A percentile compares a stretch with the other conserved stretches of the same genome.
phyloP scores from a whole-genome alignment of 2,797 vertebrate genomes.

The Propithecus deckenii region DNA sequence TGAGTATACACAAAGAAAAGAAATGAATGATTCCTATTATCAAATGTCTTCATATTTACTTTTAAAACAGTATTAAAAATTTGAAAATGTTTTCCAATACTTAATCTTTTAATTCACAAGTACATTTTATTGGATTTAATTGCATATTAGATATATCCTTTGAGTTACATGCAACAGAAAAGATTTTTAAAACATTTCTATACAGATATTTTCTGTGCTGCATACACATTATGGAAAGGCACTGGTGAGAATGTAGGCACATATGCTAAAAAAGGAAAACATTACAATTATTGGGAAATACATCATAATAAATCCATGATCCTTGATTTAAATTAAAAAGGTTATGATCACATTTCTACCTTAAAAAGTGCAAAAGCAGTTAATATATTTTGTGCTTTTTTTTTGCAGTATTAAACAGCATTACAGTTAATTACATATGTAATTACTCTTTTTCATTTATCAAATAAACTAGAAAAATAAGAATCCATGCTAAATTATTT shows the following conservation, averaged over 20 bases:
- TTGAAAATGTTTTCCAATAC: background rate
- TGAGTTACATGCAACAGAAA: background rate
- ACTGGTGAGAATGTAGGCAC: background rate
- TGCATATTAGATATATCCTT: background rate
- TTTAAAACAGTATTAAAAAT: background rate
- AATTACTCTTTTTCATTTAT: conserved; percentile 15
- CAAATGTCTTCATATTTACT: background rate
- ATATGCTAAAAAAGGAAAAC: background rate
- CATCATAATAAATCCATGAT: background rate
- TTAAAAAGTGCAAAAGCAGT: conserved; percentile 31
- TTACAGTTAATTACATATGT: background rate
- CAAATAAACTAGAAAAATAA: conserved; percentile 59
- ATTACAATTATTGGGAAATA: background rate
- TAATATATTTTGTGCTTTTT: background rate
- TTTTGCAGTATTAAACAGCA: background rate
- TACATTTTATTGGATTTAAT: conserved; percentile 31
- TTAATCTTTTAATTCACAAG: conserved; percentile 20
- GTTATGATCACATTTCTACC: background rate
- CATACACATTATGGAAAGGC: conserved; percentile 19
- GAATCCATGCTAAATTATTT: conserved; percentile 28
- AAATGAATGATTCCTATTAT: background rate
- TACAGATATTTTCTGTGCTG: background rate
- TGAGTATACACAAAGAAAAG: background rate
- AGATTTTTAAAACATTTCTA: background rate
- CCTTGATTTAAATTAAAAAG: conserved; percentile 6